A percentile compares a stretch with the other conserved stretches of the same genome.
These are phyloP conservation scores for Sterrhoptilus dennistouni DNA, from an alignment of 2,113 vertebrate genomes.

Conservation along the genomic window DNA sequence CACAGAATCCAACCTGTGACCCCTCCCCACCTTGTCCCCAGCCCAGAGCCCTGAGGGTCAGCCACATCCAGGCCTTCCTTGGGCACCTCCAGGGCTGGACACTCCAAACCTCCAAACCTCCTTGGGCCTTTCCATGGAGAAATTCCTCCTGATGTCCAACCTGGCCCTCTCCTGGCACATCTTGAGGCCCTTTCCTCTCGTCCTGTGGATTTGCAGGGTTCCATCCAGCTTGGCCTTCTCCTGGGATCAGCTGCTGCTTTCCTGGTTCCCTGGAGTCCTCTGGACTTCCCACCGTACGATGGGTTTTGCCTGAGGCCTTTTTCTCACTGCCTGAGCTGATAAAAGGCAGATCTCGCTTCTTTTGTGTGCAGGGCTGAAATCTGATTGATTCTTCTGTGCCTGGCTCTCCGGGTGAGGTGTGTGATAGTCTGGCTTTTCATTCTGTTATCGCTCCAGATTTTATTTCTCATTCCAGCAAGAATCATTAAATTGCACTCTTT, in stretches of 20 bases:
- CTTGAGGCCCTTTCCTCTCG: background rate
- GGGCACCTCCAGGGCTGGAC: background rate
- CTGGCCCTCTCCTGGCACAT: background rate
- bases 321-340: background rate
- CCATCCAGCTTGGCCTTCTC: background rate
- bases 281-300: background rate
- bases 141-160: background rate
- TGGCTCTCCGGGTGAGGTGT: background rate
- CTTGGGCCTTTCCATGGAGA: background rate
- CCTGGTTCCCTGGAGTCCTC: background rate
- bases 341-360: slow-evolving; percentile 7
- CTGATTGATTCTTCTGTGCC: slow-evolving; percentile 7
- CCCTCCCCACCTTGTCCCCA: background rate
- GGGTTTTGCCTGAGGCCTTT: background rate
- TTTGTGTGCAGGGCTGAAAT: slow-evolving; percentile 21
- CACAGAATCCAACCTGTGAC: background rate
- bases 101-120: background rate
- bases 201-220: background rate
- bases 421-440: slow-evolving; percentile 43
- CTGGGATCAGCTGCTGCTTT: background rate
- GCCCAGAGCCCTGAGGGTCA: background rate
- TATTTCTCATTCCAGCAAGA: slow-evolving; percentile 3
- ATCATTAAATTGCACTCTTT: slow-evolving; percentile 2
- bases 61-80: fast-evolving
- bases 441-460: slow-evolving; percentile 5